Base-by-base conservation (phyloP, 2,797 vertebrate species). In the Aplochiton taeniatus region DNA sequence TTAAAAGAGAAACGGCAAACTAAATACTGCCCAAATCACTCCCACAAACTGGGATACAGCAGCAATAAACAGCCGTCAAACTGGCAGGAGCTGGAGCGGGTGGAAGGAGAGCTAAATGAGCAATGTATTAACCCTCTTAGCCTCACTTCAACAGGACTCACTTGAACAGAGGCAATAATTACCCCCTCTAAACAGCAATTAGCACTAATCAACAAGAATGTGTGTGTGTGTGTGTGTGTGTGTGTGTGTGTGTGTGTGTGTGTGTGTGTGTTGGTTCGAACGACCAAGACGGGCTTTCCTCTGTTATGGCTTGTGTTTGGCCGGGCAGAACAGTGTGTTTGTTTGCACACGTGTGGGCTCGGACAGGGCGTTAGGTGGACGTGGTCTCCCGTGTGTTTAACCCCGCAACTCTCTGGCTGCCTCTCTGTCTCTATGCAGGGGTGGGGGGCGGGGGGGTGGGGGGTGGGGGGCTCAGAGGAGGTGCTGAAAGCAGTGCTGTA, bases 401-500 rank as follows among this genome's bases (percentile, higher is more conserved):
- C 31, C 31, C 31, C 6, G 31, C 31, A 2, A 31, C 31, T 31
- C 31, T 31, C 31, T 31, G 31, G 31, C 31, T 31, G 31, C 31
- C 31, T 31, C 31, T 31, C 31, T 31, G 31, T 6, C 31, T 31
- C 31, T 70, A 81, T 69, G 64, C 58, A 12, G 44, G 50, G 44
- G 65, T 65, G 49, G 64, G 48, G 60, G 18, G 18, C n/a, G 58
- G 51, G 51, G 11, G 8, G 49, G 12, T 14, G 7, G 41, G n/a
- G 20, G 16, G 45, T 64, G 50, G 58, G 12, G 19, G 16, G 59
- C 45, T 49, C 45, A 59, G 44, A 80, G 78, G 82, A 78, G 83
- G 87, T 85, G 85, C 88, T 87, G 84, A 78, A 72, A 82, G 66
- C 76, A 69, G 80, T 68, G 73, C 90, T 80, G 75, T 80, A 90